A percentile compares a stretch with the other conserved stretches of the same genome.
These are phyloP conservation scores for Hozukius guyotensis DNA, from an alignment of 2,797 vertebrate species.

Conservation along the genomic window DNA sequence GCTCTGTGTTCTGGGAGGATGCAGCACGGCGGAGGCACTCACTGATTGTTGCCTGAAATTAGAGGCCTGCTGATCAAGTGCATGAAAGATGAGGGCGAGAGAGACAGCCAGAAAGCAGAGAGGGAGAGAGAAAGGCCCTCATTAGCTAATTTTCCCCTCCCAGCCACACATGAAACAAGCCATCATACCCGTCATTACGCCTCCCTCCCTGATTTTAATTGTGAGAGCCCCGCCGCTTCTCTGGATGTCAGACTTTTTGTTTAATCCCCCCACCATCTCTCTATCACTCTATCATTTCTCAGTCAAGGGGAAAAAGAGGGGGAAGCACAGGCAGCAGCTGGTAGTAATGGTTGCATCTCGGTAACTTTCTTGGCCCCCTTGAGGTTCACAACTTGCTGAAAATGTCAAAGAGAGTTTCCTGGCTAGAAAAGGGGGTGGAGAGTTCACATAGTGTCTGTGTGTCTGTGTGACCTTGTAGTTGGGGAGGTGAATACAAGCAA, in stretches of 20 bases:
- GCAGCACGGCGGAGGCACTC: background rate
- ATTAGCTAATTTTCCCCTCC: constrained; percentile 44
- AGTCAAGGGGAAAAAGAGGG: background rate
- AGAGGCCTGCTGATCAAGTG: constrained; percentile 45
- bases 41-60: constrained; percentile 60
- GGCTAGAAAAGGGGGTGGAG: background rate
- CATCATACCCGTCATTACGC: constrained; percentile 23
- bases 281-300: background rate
- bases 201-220: constrained; percentile 60
- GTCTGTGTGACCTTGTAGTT: background rate
- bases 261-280: background rate
- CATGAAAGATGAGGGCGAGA: background rate
- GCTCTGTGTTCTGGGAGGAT: constrained; percentile 37
- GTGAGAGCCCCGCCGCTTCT: constrained; percentile 31
- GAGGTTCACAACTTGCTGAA: constrained; percentile 3
- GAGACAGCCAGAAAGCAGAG: background rate
- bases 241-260: constrained; percentile 53
- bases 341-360: background rate
- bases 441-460: background rate
- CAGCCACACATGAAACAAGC: constrained; percentile 32
- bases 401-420: constrained; percentile 5
- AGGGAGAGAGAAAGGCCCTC: constrained; percentile 11
- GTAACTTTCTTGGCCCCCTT: background rate
- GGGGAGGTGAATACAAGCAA: background rate
- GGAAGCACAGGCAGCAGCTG: background rate